These are phyloP conservation scores for Pterocles orientalis DNA, from an alignment of 2,113 vertebrate species.

Conservation along the genomic window DNA sequence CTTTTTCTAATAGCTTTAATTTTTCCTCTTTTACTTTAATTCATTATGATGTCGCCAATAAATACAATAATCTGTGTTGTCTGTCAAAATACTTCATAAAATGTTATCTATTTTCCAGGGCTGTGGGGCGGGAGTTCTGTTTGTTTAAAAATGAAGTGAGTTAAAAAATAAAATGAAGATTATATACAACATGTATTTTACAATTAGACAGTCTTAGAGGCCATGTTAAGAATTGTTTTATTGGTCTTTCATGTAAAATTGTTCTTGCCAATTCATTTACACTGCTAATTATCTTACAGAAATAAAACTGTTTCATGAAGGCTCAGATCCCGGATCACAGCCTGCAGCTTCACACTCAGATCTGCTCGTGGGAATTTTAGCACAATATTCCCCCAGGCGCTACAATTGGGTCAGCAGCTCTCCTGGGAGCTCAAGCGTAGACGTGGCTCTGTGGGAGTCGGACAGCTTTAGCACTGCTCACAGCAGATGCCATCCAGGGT, in stretches of 20 bases:
- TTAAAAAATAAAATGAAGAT: background rate
- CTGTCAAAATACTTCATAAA: constrained; percentile 48
- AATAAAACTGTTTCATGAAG: background rate
- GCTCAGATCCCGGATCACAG: background rate
- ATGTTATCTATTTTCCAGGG: background rate
- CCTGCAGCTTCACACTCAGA: background rate
- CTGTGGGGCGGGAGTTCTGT: background rate
- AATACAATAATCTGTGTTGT: constrained; percentile 13
- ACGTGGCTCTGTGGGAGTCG: background rate
- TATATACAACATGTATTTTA: background rate
- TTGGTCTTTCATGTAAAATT: background rate
- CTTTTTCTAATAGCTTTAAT: constrained; percentile 29
- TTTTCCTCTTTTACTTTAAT: constrained; percentile 23
- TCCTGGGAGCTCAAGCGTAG: fast-evolving
- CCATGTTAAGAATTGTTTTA: background rate
- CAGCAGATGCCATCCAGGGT: background rate
- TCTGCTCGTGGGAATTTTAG: background rate
- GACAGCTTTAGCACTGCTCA: background rate
- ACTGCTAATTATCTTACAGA: background rate
- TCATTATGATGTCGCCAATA: constrained; percentile 24
- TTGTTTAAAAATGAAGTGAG: background rate
- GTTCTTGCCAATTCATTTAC: background rate
- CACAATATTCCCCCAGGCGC: background rate
- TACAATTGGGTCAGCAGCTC: background rate
- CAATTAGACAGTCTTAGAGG: background rate